Conservation (phyloP, 2,113 vertebrate genomes). For the Campylorhamphus procurvoides region DNA sequence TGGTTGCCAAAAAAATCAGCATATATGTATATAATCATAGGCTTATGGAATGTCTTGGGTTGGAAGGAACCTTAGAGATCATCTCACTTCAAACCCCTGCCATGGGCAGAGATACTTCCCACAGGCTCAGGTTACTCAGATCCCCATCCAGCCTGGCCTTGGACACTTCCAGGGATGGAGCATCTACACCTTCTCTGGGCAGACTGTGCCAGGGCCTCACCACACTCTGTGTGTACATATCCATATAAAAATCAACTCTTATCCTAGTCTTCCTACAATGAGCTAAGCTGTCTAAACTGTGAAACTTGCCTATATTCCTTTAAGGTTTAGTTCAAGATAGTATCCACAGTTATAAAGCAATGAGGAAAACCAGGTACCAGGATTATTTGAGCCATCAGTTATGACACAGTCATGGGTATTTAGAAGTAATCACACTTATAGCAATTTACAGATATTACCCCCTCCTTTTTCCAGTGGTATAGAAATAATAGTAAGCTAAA, state of each 20-base stretch:
- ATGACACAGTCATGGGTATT: not conserved
- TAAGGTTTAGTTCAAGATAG: conserved; percentile 21
- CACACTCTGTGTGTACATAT: not conserved
- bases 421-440: conserved; percentile 26
- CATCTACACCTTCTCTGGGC: not conserved
- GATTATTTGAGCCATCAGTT: conserved; percentile 46
- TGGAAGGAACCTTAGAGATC: not conserved
- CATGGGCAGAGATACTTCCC: not conserved
- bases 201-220: not conserved
- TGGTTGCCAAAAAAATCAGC: not conserved
- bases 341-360: conserved; percentile 6
- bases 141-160: not conserved
- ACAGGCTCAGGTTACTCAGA: not conserved
- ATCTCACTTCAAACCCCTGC: not conserved
- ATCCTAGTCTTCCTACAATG: not conserved
- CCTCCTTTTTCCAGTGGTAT: not conserved
- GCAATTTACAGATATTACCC: conserved; percentile 17
- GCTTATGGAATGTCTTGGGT: not conserved
- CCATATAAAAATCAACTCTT: not conserved
- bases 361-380: not conserved
- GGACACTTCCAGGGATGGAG: not conserved
- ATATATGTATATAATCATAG: too few species aligned
- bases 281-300: not conserved
- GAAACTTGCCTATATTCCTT: not conserved
- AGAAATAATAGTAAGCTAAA: not conserved